These are phyloP conservation scores for Motacilla tschutschensis DNA, from an alignment of 2,113 vertebrate genomes.

Conservation along the genomic window DNA sequence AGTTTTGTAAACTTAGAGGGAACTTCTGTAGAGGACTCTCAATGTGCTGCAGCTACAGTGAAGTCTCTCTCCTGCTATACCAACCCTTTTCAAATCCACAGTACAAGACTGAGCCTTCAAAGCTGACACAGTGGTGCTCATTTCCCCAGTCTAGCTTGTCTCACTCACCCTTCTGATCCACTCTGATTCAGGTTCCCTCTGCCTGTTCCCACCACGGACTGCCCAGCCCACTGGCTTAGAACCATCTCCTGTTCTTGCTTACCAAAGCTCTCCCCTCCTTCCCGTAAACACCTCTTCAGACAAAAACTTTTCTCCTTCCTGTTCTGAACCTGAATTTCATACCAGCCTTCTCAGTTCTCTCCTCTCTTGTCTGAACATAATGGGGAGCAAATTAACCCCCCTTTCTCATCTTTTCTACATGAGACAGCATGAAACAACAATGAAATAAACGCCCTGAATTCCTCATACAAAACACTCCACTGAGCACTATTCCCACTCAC, in stretches of 20 bases:
- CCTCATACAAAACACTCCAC: conserved; percentile 5
- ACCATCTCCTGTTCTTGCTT: background rate
- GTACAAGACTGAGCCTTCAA: background rate
- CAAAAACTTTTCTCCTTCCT: background rate
- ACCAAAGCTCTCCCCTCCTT: background rate
- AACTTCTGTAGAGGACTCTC: background rate
- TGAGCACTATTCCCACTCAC: background rate
- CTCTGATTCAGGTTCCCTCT: background rate
- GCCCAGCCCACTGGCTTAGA: background rate
- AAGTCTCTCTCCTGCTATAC: background rate
- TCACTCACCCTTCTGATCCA: background rate
- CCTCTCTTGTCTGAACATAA: background rate
- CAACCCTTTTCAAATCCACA: background rate
- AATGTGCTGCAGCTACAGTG: background rate
- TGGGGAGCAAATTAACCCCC: background rate
- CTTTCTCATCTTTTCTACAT: background rate
- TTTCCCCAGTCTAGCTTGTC: background rate
- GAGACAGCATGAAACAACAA: conserved; percentile 1
- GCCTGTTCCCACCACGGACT: background rate
- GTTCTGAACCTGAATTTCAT: background rate
- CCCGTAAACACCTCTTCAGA: background rate
- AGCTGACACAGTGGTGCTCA: background rate
- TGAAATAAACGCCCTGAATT: conserved; percentile 17
- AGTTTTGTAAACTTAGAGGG: background rate
- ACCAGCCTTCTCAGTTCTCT: background rate